phyloP scores from a whole-genome alignment of 2,888 invertebrate species.

The Drosophila diplacantha region DNA sequence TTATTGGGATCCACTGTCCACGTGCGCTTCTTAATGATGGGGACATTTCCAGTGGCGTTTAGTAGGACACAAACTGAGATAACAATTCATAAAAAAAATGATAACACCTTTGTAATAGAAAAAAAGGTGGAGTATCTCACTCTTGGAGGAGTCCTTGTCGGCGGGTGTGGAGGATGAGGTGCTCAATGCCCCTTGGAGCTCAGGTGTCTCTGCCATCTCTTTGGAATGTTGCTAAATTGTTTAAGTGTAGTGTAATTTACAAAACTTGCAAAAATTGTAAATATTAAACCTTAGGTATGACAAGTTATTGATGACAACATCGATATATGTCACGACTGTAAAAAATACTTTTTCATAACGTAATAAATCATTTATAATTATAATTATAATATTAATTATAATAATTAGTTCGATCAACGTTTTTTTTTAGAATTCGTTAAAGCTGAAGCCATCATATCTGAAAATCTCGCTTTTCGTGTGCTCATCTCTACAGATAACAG shows the following conservation, averaged over 20 bases:
- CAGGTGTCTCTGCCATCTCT: conserved; percentile 63
- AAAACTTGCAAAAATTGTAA: conserved; percentile 23
- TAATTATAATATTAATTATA: no score
- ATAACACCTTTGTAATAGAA: conserved; percentile 4
- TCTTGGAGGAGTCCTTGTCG: conserved; percentile 65
- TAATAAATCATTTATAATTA: neutral
- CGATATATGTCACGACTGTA: conserved; percentile 5
- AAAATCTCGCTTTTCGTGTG: neutral
- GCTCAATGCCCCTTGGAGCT: conserved; percentile 40
- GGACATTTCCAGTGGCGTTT: conserved; percentile 97
- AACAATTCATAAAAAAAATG: neutral
- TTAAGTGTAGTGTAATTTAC: neutral
- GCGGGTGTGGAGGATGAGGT: conserved; percentile 43
- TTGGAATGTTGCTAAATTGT: conserved; percentile 40
- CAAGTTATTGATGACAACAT: neutral
- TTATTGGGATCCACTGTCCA: conserved; percentile 95
- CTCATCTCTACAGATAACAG: conserved; percentile 16
- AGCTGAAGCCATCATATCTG: neutral
- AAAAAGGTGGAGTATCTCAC: conserved; percentile 33
- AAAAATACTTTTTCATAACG: neutral
- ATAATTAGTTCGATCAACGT: neutral
- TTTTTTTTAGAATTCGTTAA: no score
- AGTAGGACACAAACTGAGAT: conserved; percentile 89
- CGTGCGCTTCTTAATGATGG: conserved; percentile 97
- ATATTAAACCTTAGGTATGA: conserved; percentile 15